Evolutionary conservation across 2,113 vertebrate genomes (phyloP).

Genomic region (Myrmophylax atrothorax): DNA sequence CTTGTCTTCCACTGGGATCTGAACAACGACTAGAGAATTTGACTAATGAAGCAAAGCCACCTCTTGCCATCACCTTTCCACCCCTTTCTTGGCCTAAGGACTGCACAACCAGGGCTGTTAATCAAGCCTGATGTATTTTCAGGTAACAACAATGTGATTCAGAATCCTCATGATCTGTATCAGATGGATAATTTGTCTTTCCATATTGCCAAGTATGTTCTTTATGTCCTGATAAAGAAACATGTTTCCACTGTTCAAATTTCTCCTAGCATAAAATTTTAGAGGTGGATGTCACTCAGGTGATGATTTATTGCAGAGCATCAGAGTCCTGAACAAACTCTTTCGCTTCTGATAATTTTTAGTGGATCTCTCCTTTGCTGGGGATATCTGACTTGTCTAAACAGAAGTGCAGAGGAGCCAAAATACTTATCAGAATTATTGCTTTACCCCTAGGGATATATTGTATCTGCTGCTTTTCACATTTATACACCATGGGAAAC

Average conservation of each 20-base stretch:
- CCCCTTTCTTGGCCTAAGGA: neutral
- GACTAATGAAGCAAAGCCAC: neutral
- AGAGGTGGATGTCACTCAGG: neutral
- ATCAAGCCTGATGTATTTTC: neutral
- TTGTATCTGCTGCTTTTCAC: neutral
- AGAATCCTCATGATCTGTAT: neutral
- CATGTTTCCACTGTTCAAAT: neutral
- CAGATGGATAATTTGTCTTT: neutral
- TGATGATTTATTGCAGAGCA: neutral
- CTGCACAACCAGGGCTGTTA: neutral
- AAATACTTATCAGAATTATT: neutral
- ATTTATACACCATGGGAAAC: neutral
- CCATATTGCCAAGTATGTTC: neutral
- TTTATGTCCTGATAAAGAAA: neutral
- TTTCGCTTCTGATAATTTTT: neutral
- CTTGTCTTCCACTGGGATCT: neutral
- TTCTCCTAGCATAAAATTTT: neutral
- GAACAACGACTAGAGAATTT: neutral
- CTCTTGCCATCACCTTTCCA: neutral
- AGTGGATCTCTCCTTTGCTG: neutral
- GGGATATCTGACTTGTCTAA: neutral
- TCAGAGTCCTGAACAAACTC: neutral
- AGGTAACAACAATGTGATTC: neutral
- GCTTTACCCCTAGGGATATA: rapidly evolving
- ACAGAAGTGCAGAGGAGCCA: neutral